Percentiles rank a stretch among this genome's conserved stretches.
Evolutionary conservation across 2,797 vertebrate genomes (phyloP).

Genomic region (Liparis tanakae): DNA sequence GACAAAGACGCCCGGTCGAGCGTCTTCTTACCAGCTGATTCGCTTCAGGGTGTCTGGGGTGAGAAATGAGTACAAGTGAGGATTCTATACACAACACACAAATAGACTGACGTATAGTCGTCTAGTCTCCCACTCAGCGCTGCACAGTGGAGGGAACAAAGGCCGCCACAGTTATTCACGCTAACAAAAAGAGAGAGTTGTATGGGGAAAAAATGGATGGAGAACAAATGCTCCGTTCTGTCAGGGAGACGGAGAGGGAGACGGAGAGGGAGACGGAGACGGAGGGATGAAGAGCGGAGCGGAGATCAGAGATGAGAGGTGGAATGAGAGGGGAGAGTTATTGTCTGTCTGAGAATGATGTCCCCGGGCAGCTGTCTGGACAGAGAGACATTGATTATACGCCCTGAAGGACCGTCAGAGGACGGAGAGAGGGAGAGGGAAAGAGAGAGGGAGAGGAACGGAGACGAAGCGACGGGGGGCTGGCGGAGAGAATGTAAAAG

Average conservation of each 20-base stretch:
- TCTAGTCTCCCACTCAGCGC: slow-evolving; percentile 16
- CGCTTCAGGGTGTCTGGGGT: slow-evolving; percentile 42
- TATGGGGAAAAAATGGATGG: slow-evolving; percentile 32
- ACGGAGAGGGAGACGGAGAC: slow-evolving; percentile 37
- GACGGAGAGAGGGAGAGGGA: slow-evolving; percentile 31
- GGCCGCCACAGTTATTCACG: slow-evolving; percentile 35
- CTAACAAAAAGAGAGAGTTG: slow-evolving; percentile 23
- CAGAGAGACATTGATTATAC: slow-evolving; percentile 74
- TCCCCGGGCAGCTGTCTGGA: slow-evolving; percentile 64
- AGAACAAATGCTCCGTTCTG: slow-evolving; percentile 51
- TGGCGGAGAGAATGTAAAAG: slow-evolving; percentile 68
- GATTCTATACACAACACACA: not conserved
- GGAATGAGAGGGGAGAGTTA: slow-evolving; percentile 67
- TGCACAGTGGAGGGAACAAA: slow-evolving; percentile 23
- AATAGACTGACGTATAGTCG: not conserved
- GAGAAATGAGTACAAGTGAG: slow-evolving; percentile 26
- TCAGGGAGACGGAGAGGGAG: slow-evolving; percentile 34
- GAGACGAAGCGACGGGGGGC: slow-evolving; percentile 29
- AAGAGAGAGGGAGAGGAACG: slow-evolving; percentile 42
- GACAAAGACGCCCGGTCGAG: slow-evolving; percentile 37
- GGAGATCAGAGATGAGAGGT: slow-evolving; percentile 65
- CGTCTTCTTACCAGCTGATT: slow-evolving; percentile 48
- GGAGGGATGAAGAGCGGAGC: slow-evolving; percentile 36
- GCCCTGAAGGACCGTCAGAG: slow-evolving; percentile 74
- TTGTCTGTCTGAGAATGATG: slow-evolving; percentile 77